A percentile compares a stretch with the other conserved stretches of the same genome.
Conservation (phyloP, 2,888 invertebrate genomes). For the Mechanitis mazaeus region DNA sequence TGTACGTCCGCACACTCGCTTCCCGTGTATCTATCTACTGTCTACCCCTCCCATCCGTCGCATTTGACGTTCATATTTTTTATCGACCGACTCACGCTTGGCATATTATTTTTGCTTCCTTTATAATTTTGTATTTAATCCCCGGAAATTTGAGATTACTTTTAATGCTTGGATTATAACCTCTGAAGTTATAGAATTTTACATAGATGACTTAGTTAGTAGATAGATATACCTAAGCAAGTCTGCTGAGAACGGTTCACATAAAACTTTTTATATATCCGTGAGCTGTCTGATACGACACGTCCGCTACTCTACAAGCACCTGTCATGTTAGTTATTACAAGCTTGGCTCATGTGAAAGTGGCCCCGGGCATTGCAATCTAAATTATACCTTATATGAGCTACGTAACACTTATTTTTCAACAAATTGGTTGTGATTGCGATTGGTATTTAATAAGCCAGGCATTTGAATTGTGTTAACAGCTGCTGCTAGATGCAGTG, state of each 20-base stretch:
- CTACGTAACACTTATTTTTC: conserved; percentile 5
- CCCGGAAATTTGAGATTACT: background rate
- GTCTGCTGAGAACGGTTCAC: conserved; percentile 17
- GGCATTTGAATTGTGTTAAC: conserved; percentile 32
- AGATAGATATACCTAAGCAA: conserved; percentile 26
- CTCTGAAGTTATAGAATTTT: background rate
- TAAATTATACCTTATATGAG: conserved; percentile 7
- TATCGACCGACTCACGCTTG: background rate
- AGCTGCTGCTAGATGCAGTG: conserved; percentile 40
- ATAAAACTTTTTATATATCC: conserved; percentile 16
- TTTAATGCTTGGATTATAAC: background rate
- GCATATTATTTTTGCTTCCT: background rate
- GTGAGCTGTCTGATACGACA: conserved; percentile 27
- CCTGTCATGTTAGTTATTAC: conserved; percentile 45
- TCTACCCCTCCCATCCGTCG: background rate
- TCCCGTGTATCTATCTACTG: conserved; percentile 26
- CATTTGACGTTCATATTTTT: background rate
- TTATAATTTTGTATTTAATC: background rate
- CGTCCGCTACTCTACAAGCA: conserved; percentile 40
- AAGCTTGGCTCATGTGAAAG: conserved; percentile 48
- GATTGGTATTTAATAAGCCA: conserved; percentile 27
- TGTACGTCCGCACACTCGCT: conserved; percentile 21
- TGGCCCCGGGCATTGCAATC: conserved; percentile 33
- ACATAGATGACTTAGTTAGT: conserved; percentile 19
- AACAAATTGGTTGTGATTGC: conserved; percentile 25